Evolutionary conservation across 2,113 vertebrate genomes (phyloP), one percentile per base, ranked within the genome.

Genomic region (Entosphenus tridentatus): DNA sequence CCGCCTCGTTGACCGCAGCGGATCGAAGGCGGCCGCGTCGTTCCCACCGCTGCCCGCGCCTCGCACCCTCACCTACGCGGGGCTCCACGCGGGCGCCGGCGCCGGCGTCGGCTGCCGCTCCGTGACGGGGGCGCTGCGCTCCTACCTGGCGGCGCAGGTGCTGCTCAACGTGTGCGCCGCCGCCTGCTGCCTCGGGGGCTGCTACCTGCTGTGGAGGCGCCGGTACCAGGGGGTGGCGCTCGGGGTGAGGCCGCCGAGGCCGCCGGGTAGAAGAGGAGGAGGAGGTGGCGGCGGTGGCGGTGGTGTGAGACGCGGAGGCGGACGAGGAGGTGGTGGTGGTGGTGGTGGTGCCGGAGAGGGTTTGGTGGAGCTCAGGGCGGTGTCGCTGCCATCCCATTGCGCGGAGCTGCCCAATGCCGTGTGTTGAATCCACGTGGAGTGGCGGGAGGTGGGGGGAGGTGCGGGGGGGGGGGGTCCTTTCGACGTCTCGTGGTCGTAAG

Each of bases 171-270:
- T 65, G 14, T 16, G 59, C 18, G 59, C 59, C 18, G 59, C 59
- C 59, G n/a, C 59, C 10, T n/a, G 14, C 59, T 65, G 59, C 59
- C 59, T 65, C 59, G 14, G 18, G n/a, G 59, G 59, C 59, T 65
- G 59, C 59, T 65, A 65, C 59, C 59, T 65, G 14, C 59, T 65
- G 14, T 65, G 59, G 59, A 65, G 18, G 10, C 8, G 10, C 14
- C 59, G 59, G 8, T 65, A 65, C 59, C 59, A 65, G 59, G 59
- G 14, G 14, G 59, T 65, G 9, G 59, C 18, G 9, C 59, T 16
- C 14, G 59, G 59, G 14, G 39, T 39, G 39, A 39, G 39, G 39
- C 59, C 10, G 59, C 59, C 59, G 59, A 39, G 39, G 39, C 39
- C 39, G 39, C 39, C 4, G 39, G 39, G 39, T 39, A 39, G 39